Evolutionary conservation across 2,797 vertebrate genomes (phyloP).

Genomic region (Anabacerthia variegaticeps): DNA sequence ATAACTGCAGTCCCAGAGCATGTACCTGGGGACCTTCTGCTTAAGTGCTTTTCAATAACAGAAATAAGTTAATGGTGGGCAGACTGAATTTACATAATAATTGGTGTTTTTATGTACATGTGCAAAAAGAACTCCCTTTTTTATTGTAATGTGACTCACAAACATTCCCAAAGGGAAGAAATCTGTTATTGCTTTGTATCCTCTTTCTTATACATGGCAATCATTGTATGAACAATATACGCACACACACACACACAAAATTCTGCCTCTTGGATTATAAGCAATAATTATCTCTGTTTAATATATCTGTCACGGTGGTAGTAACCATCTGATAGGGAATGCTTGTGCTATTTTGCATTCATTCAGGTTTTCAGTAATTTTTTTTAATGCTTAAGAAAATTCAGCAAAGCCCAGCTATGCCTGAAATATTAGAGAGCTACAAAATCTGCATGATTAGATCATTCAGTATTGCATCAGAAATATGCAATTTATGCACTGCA

Average conservation of each 20-base stretch:
- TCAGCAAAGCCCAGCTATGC: not conserved
- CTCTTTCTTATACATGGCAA: not conserved
- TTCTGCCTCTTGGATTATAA: not conserved
- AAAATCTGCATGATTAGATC: constrained; percentile 22
- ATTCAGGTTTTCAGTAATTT: not conserved
- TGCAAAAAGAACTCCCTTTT: not conserved
- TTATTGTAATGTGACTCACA: not conserved
- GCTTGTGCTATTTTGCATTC: not conserved
- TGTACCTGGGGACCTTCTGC: not conserved
- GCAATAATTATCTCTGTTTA: constrained; percentile 8
- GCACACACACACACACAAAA: not conserved
- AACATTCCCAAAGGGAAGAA: constrained; percentile 7
- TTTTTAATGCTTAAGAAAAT: not conserved
- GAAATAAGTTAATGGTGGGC: not conserved
- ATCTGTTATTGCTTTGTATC: not conserved
- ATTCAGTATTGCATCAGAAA: not conserved
- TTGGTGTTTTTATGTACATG: not conserved
- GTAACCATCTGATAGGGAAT: not conserved
- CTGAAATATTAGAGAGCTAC: not conserved
- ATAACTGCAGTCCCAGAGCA: not conserved
- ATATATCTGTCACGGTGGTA: not conserved
- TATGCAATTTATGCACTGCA: not conserved
- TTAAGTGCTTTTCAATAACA: not conserved
- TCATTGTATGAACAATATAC: not conserved
- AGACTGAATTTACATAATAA: constrained; percentile 43